phyloP scores from a whole-genome alignment of 2,888 invertebrate genomes.

The Dysmachus trigonus region DNA sequence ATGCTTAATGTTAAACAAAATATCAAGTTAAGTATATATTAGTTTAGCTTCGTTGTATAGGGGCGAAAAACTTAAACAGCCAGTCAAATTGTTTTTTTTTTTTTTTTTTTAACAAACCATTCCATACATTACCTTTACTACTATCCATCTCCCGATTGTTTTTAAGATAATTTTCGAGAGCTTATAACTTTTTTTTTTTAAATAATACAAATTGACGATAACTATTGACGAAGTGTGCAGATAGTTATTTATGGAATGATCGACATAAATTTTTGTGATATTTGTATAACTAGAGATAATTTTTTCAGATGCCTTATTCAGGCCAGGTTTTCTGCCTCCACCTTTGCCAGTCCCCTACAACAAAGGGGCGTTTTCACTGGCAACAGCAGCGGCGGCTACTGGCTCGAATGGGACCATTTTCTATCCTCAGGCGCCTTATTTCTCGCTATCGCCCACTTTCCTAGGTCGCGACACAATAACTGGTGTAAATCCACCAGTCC shows the following conservation, averaged over 20 bases:
- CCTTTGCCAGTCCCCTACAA: slow-evolving; percentile 50
- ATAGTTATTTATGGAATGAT: not conserved
- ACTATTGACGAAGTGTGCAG: no score
- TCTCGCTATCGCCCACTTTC: slow-evolving; percentile 52
- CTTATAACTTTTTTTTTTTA: no score
- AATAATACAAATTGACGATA: no score
- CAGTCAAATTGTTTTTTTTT: no score
- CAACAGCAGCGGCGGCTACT: slow-evolving; percentile 50
- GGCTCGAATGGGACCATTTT: slow-evolving; percentile 45
- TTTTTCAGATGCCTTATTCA: slow-evolving; percentile 53
- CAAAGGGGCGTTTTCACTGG: slow-evolving; percentile 50
- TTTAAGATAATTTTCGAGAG: no score
- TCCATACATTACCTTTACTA: no score
- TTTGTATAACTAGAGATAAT: not conserved
- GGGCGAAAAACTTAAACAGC: no score
- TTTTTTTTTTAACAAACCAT: no score
- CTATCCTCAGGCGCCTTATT: slow-evolving; percentile 52
- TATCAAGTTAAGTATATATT: no score
- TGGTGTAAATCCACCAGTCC: slow-evolving; percentile 50
- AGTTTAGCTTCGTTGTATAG: no score
- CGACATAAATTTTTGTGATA: not conserved
- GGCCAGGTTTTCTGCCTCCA: slow-evolving; percentile 53
- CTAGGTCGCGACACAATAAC: slow-evolving; percentile 51
- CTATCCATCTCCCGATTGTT: no score
- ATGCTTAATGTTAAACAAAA: no score